Evolutionary conservation across 2,797 vertebrate genomes (phyloP).

Genomic region (Tenualosa thibaudeaui): DNA sequence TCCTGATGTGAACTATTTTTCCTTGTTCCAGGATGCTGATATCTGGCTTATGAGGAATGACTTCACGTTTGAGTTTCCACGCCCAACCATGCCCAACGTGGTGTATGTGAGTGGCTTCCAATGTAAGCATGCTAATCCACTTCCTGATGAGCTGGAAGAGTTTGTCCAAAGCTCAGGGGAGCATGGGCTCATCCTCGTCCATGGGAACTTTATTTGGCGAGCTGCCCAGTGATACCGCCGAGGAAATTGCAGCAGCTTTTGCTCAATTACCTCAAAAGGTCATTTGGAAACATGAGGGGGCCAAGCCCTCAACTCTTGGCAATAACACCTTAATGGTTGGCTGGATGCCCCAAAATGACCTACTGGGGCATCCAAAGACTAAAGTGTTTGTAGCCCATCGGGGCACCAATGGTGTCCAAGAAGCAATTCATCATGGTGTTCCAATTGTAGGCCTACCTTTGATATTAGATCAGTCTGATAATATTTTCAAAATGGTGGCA

Average conservation of each 20-base stretch:
- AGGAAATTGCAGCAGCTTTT: constrained; percentile 46
- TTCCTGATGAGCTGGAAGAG: constrained; percentile 45
- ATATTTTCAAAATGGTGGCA: constrained; percentile 28
- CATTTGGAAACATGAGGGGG: constrained; percentile 45
- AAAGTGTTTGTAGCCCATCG: constrained; percentile 49
- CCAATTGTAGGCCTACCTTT: constrained; percentile 38
- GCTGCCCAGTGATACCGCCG: constrained; percentile 38
- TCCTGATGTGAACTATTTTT: constrained; percentile 39
- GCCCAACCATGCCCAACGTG: constrained; percentile 59
- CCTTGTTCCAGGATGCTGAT: constrained; percentile 52
- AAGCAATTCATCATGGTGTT: constrained; percentile 40
- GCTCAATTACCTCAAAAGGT: constrained; percentile 50
- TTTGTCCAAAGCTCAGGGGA: constrained; percentile 49
- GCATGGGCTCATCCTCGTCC: constrained; percentile 55
- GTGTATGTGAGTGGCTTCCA: constrained; percentile 61
- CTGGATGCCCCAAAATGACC: constrained; percentile 54
- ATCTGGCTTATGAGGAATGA: constrained; percentile 61
- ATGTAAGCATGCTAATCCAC: constrained; percentile 48
- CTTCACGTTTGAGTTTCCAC: constrained; percentile 60
- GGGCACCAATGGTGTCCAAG: constrained; percentile 42
- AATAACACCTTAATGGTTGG: constrained; percentile 49
- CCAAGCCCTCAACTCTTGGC: constrained; percentile 37
- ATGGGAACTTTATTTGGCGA: constrained; percentile 44
- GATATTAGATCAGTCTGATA: constrained; percentile 34
- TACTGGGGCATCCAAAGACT: constrained; percentile 48